Evolutionary conservation across 1,140 invertebrate species (phyloP).

Genomic region (Sminthurides bifidus): DNA sequence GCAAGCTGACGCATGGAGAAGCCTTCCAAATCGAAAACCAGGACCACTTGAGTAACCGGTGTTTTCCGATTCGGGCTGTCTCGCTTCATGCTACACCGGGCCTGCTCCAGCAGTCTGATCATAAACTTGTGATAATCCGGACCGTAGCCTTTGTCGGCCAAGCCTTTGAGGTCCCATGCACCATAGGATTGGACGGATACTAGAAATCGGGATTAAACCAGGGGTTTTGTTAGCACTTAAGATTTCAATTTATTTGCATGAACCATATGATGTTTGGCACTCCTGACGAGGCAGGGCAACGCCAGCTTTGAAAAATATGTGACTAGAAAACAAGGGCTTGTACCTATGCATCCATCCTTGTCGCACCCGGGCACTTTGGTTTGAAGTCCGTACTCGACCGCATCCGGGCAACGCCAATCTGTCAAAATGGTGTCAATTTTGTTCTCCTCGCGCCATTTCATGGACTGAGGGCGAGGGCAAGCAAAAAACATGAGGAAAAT

Average conservation of each 20-base stretch:
- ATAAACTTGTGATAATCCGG: not conserved
- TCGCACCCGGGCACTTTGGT: constrained; percentile 11
- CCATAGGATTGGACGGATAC: constrained; percentile 13
- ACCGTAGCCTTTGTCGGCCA: constrained; percentile 3
- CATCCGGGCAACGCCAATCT: not conserved
- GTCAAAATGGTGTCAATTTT: not conserved
- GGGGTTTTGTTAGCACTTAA: not conserved
- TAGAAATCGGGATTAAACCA: constrained; percentile 3
- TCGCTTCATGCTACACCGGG: constrained; percentile 4
- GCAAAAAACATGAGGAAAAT: no score
- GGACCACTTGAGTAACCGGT: constrained; percentile 11
- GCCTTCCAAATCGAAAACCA: constrained; percentile 17
- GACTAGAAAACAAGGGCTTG: not conserved
- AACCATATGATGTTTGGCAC: not conserved
- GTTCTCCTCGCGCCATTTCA: constrained; percentile 10
- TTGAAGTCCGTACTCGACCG: not conserved
- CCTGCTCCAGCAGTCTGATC: constrained; percentile 5
- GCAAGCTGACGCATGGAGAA: constrained; percentile 11
- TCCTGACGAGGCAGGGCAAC: not conserved
- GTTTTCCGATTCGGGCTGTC: constrained; percentile 1
- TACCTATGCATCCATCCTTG: constrained; percentile 9
- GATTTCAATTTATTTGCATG: not conserved
- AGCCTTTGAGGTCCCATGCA: constrained; percentile 11
- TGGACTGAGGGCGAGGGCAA: no score
- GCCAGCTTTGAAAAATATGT: not conserved